A percentile compares a stretch with the other conserved stretches of the same genome.
These are phyloP conservation scores for Gadus macrocephalus DNA, from an alignment of 2,113 vertebrate genomes.

Conservation along the genomic window DNA sequence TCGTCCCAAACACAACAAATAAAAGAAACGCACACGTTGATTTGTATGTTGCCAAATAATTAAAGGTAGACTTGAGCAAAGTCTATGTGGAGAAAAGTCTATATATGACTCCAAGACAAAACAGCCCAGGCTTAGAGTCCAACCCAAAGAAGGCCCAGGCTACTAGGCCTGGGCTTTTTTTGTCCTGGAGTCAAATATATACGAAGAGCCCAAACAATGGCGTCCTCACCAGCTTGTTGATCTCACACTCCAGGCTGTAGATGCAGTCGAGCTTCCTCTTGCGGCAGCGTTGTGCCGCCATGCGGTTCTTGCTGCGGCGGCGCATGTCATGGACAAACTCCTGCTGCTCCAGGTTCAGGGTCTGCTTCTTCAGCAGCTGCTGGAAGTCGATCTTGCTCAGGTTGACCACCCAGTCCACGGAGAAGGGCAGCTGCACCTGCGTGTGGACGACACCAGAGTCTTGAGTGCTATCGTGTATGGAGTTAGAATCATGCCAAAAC, in stretches of 20 bases:
- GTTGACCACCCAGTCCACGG: slow-evolving; percentile 83
- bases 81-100: too few relatives aligned
- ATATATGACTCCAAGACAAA: too few relatives aligned
- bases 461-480: too few relatives aligned
- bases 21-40: slow-evolving; percentile 4
- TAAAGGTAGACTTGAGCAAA: too few relatives aligned
- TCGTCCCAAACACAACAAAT: slow-evolving; percentile 15
- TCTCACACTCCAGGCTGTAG: slow-evolving; percentile 91
- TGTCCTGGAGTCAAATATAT: too few relatives aligned
- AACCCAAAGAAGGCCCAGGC: too few relatives aligned
- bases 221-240: slow-evolving; percentile 85
- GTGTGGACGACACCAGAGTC: too few relatives aligned
- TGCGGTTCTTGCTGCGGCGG: slow-evolving; percentile 91
- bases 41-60: neutral
- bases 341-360: slow-evolving; percentile 83
- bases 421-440: slow-evolving; percentile 87
- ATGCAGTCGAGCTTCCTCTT: slow-evolving; percentile 97
- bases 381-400: slow-evolving; percentile 93
- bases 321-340: slow-evolving; percentile 92
- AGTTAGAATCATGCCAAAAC: too few relatives aligned
- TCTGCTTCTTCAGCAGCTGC: slow-evolving; percentile 87
- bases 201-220: neutral
- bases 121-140: too few relatives aligned
- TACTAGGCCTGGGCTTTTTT: too few relatives aligned
- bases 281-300: slow-evolving; percentile 92